Conservation (phyloP, 2,113 vertebrate genomes). For the Zapus hudsonius region DNA sequence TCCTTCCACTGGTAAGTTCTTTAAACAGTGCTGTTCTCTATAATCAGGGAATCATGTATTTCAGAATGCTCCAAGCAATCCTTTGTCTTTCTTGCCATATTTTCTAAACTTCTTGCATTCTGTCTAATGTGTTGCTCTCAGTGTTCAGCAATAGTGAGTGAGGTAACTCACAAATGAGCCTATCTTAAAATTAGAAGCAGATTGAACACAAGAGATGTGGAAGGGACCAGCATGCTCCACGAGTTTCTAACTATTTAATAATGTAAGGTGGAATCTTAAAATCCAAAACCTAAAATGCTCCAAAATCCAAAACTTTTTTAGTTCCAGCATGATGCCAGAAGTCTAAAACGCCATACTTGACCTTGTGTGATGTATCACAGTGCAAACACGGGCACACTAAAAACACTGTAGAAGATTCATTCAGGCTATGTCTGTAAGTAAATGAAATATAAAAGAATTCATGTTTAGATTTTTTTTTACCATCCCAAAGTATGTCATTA, state of each 20-base stretch:
- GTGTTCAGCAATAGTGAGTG: background rate
- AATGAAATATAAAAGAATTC: background rate
- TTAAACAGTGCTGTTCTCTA: background rate
- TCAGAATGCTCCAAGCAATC: background rate
- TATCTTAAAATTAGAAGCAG: background rate
- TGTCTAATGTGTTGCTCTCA: background rate
- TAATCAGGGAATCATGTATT: background rate
- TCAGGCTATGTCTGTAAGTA: background rate
- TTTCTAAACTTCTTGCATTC: background rate
- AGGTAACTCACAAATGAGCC: background rate
- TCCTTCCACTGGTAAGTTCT: background rate
- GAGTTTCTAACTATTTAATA: background rate
- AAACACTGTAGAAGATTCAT: background rate
- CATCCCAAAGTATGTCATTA: background rate
- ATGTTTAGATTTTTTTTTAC: background rate
- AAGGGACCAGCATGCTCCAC: background rate
- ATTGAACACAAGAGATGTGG: rapidly evolving
- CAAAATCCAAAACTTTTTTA: background rate
- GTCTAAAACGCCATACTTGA: background rate
- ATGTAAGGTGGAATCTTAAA: background rate
- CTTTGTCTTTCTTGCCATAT: background rate
- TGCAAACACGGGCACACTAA: background rate
- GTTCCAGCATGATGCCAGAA: background rate
- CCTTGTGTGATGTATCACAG: background rate
- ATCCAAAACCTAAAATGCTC: background rate